Conservation (phyloP, 2,888 invertebrate species). For the Eugnorisma glareosa region DNA sequence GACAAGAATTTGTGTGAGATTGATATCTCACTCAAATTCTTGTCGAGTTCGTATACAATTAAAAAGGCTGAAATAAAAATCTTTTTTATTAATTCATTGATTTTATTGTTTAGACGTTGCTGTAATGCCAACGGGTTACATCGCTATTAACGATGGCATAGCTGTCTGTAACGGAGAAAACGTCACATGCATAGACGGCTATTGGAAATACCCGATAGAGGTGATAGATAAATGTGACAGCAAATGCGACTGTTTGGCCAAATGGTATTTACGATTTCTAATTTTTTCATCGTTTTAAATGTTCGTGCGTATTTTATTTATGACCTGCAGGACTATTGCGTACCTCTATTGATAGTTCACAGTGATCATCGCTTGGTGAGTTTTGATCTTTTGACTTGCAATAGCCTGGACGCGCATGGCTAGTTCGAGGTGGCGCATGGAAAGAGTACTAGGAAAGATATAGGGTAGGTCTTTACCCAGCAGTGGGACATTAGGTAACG, state of each 20-base stretch:
- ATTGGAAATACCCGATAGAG: slow-evolving; percentile 78
- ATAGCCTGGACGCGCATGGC: neutral
- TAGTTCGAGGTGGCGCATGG: neutral
- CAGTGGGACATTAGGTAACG: neutral
- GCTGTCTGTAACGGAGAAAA: slow-evolving; percentile 58
- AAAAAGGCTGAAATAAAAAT: too few relatives aligned
- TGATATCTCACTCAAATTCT: too few relatives aligned
- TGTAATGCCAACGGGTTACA: slow-evolving; percentile 80
- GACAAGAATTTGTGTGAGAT: too few relatives aligned
- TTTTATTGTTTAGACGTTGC: slow-evolving; percentile 74
- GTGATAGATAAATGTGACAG: slow-evolving; percentile 73
- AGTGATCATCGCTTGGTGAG: too few relatives aligned
- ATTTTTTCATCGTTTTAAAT: neutral
- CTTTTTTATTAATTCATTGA: neutral
- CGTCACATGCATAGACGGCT: slow-evolving; percentile 75
- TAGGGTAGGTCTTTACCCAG: neutral
- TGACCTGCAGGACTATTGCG: too few relatives aligned
- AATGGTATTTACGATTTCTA: slow-evolving; percentile 68
- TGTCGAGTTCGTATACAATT: too few relatives aligned
- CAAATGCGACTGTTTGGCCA: slow-evolving; percentile 78
- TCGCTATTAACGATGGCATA: slow-evolving; percentile 79
- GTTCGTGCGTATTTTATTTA: neutral
- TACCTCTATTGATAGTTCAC: too few relatives aligned
- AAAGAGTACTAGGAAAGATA: neutral
- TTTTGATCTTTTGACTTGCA: too few relatives aligned